Evolutionary conservation across 2,797 vertebrate genomes (phyloP).

Genomic region (Bradypodion pumilum): DNA sequence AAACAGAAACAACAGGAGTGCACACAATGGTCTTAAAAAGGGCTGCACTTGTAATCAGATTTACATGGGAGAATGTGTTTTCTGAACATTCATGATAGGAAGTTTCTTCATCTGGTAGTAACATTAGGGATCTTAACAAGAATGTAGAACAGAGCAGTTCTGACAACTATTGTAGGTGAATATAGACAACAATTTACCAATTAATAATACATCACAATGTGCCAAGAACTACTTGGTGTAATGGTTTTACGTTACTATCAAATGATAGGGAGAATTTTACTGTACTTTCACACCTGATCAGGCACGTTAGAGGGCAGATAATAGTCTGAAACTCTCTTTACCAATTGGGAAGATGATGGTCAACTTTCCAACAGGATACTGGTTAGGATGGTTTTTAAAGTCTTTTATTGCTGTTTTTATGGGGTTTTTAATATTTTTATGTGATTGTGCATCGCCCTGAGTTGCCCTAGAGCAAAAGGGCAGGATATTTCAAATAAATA

Average conservation of each 20-base stretch:
- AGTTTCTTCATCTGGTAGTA: neutral
- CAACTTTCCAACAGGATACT: neutral
- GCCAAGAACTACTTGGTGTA: neutral
- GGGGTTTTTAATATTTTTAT: too few species aligned
- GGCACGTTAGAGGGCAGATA: neutral
- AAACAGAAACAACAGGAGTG: slow-evolving; percentile 69
- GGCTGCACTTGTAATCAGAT: slow-evolving; percentile 56
- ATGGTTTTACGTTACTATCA: neutral
- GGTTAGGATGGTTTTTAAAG: too few species aligned
- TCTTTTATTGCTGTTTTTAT: too few species aligned
- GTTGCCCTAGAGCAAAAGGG: too few species aligned
- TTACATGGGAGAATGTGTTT: slow-evolving; percentile 31
- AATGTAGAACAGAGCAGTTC: neutral
- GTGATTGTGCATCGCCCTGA: too few species aligned
- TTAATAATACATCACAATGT: neutral
- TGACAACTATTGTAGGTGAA: neutral
- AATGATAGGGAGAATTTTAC: neutral
- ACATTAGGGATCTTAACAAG: neutral
- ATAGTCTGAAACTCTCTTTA: too few species aligned
- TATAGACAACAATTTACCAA: neutral
- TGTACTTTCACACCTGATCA: neutral
- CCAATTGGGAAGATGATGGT: neutral
- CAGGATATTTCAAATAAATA: too few species aligned
- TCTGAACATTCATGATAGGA: neutral
- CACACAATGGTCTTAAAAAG: slow-evolving; percentile 64